These are phyloP conservation scores for Tiliacea citrago DNA, from an alignment of 2,888 invertebrate species.

Conservation along the genomic window DNA sequence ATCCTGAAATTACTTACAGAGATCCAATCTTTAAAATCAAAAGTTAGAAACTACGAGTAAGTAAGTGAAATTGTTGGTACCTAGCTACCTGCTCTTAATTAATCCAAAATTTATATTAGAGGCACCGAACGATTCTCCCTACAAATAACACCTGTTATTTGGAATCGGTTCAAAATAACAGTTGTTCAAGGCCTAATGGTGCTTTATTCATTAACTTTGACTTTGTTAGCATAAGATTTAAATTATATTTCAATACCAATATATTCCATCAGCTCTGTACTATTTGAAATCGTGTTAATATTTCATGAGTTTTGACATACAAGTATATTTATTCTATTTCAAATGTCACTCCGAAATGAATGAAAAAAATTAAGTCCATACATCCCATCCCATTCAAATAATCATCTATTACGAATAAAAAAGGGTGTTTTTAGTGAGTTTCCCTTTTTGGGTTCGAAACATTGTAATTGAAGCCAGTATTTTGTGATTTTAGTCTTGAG, in stretches of 20 bases:
- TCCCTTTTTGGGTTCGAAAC: constrained; percentile 20
- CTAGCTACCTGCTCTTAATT: constrained; percentile 17
- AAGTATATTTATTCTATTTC: neutral
- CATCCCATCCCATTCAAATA: constrained; percentile 32
- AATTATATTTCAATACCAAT: constrained; percentile 28
- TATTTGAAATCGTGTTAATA: constrained; percentile 1
- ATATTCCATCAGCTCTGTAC: constrained; percentile 12
- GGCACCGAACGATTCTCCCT: neutral
- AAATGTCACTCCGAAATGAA: neutral
- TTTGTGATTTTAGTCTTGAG: constrained; percentile 16
- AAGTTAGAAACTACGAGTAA: constrained; percentile 20
- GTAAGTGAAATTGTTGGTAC: constrained; percentile 13
- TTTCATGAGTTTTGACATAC: neutral
- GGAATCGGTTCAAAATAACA: constrained; percentile 17
- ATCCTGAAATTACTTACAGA: constrained; percentile 14
- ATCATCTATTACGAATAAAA: constrained; percentile 30
- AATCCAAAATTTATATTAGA: constrained; percentile 21
- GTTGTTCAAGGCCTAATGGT: constrained; percentile 1
- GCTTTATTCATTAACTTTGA: constrained; percentile 14
- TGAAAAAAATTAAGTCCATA: neutral
- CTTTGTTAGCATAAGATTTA: constrained; percentile 23
- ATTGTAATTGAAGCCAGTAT: constrained; percentile 37
- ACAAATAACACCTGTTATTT: constrained; percentile 24
- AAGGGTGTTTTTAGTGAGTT: constrained; percentile 19
- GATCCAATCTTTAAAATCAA: constrained; percentile 30